Evolutionary conservation across 2,888 invertebrate genomes (phyloP).

Genomic region (Eupeodes luniger): DNA sequence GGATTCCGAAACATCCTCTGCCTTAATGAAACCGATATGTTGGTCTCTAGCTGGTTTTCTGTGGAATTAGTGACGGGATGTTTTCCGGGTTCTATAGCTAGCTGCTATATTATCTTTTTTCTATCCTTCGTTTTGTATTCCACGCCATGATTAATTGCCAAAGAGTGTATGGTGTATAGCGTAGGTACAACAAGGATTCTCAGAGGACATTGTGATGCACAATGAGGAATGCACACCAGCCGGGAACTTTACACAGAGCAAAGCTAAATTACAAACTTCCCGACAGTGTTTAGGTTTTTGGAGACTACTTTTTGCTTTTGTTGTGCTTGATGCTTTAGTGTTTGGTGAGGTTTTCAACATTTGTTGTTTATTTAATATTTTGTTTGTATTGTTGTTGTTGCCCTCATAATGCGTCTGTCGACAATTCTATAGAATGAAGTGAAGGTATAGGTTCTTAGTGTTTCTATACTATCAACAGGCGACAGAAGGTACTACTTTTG

Average conservation of each 20-base stretch:
- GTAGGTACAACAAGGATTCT: conserved; percentile 17
- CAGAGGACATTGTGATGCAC: conserved; percentile 53
- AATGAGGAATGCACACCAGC: conserved; percentile 52
- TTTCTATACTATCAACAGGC: conserved; percentile 65
- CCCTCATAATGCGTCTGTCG: conserved; percentile 54
- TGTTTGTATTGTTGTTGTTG: not conserved
- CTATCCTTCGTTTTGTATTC: not conserved
- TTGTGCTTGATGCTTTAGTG: conserved; percentile 6
- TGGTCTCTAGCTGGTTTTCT: conserved; percentile 2
- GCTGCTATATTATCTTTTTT: conserved; percentile 18
- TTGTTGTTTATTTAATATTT: conserved; percentile 33
- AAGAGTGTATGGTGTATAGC: conserved; percentile 41
- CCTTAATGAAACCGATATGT: conserved; percentile 58
- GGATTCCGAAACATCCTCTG: conserved; percentile 50
- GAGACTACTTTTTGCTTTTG: conserved; percentile 44
- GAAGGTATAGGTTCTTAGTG: not conserved
- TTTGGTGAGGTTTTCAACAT: conserved; percentile 40
- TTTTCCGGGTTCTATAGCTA: not conserved
- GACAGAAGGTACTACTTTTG: conserved; percentile 7
- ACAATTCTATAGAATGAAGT: conserved; percentile 25
- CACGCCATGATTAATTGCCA: conserved; percentile 69
- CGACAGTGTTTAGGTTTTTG: conserved; percentile 78
- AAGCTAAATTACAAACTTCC: conserved; percentile 84
- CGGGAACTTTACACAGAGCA: conserved; percentile 41
- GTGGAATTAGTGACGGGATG: conserved; percentile 20